Conservation (phyloP, 2,888 invertebrate genomes). For the Arge pagana region DNA sequence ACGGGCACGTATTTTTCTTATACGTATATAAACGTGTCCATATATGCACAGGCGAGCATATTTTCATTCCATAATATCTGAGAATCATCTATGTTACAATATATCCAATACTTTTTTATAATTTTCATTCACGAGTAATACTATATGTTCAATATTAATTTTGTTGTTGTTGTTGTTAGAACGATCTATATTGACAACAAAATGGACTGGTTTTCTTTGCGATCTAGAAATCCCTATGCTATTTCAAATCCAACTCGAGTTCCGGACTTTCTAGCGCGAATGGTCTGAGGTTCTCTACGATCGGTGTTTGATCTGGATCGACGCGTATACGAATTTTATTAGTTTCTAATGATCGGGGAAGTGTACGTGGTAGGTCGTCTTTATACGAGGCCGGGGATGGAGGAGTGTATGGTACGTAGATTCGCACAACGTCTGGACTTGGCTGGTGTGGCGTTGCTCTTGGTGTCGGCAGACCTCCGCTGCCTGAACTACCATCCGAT, state of each 20-base stretch:
- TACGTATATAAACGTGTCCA: slow-evolving; percentile 7
- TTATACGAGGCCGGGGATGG: slow-evolving; percentile 65
- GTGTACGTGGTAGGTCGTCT: slow-evolving; percentile 59
- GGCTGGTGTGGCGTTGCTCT: slow-evolving; percentile 71
- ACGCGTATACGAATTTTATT: slow-evolving; percentile 77
- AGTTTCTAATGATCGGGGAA: slow-evolving; percentile 65
- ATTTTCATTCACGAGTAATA: slow-evolving; percentile 11
- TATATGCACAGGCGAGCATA: neutral
- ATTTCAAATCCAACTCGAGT: slow-evolving; percentile 52
- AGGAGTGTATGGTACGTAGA: slow-evolving; percentile 76
- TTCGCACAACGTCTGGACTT: slow-evolving; percentile 75
- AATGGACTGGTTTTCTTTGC: slow-evolving; percentile 7
- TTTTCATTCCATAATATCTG: slow-evolving; percentile 22
- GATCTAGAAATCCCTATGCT: slow-evolving; percentile 30
- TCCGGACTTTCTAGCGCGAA: slow-evolving; percentile 53
- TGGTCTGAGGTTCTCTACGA: slow-evolving; percentile 54
- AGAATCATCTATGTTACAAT: slow-evolving; percentile 25
- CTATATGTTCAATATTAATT: slow-evolving; percentile 9
- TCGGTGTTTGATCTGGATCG: slow-evolving; percentile 70
- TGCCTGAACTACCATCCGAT: slow-evolving; percentile 71
- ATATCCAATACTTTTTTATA: slow-evolving; percentile 23
- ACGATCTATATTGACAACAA: slow-evolving; percentile 10
- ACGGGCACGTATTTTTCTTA: neutral
- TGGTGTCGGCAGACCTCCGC: slow-evolving; percentile 68
- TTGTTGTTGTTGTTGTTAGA: slow-evolving; percentile 3